Conservation (phyloP, 1,140 invertebrate species). For the Maconellicoccus hirsutus region DNA sequence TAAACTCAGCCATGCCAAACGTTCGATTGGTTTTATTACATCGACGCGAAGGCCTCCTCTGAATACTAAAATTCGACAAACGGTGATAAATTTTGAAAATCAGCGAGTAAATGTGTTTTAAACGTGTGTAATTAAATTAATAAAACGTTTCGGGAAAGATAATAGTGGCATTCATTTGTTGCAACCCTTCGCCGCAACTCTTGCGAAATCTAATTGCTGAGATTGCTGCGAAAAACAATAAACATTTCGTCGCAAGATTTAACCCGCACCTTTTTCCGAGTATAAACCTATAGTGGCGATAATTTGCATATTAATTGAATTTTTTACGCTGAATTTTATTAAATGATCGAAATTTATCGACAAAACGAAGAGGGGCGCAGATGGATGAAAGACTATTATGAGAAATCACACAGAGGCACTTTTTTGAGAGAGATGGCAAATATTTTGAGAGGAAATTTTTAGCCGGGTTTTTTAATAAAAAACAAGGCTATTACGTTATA, state of each 20-base stretch:
- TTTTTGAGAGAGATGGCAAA: too few relatives aligned
- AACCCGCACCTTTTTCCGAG: not conserved
- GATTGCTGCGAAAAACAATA: not conserved
- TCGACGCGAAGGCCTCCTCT: too few relatives aligned
- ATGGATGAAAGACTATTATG: too few relatives aligned
- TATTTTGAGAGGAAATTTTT: too few relatives aligned
- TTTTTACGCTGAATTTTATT: not conserved
- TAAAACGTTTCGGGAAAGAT: not conserved
- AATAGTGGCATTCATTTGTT: not conserved
- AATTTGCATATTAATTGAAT: conserved; percentile 1
- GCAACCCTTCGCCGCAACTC: not conserved
- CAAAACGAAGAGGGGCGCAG: too few relatives aligned
- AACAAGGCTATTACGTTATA: too few relatives aligned
- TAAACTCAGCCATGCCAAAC: too few relatives aligned
- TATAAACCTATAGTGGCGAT: not conserved
- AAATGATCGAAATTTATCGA: not conserved
- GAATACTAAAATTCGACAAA: not conserved
- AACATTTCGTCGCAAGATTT: conserved; percentile 8
- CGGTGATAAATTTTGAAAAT: not conserved
- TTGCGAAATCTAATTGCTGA: not conserved
- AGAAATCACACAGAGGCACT: too few relatives aligned
- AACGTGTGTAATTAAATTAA: not conserved
- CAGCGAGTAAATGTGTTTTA: not conserved
- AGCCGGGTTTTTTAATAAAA: too few relatives aligned
- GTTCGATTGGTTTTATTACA: too few relatives aligned